These are phyloP conservation scores for Trypoxylus dichotomus DNA, from an alignment of 1,140 invertebrate genomes.

Conservation along the genomic window DNA sequence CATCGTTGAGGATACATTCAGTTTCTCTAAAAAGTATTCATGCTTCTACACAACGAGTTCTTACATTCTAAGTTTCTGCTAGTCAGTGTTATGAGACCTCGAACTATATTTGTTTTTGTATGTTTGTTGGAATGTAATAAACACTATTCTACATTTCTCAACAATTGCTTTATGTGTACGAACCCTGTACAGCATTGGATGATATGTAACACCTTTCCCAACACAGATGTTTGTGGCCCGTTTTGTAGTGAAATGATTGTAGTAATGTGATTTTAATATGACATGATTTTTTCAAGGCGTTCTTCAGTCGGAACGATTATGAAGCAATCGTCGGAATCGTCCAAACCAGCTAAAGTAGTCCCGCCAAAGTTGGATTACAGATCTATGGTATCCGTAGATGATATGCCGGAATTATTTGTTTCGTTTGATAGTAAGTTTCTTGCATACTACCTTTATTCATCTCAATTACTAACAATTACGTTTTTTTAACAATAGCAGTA, in stretches of 20 bases:
- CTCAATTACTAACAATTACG: slow-evolving; percentile 1
- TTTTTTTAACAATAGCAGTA: slow-evolving; percentile 4
- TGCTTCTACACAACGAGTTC: neutral
- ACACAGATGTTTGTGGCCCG: neutral
- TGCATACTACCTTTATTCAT: neutral
- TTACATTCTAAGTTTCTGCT: neutral
- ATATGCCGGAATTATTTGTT: slow-evolving; percentile 91
- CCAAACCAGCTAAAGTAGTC: slow-evolving; percentile 58
- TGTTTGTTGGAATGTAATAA: neutral
- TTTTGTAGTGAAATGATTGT: neutral
- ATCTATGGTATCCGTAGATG: slow-evolving; percentile 91
- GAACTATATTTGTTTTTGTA: neutral
- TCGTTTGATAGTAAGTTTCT: slow-evolving; percentile 89
- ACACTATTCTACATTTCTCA: neutral
- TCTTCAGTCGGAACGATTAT: slow-evolving; percentile 81
- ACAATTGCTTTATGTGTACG: neutral
- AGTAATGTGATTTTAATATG: neutral
- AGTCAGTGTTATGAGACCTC: neutral
- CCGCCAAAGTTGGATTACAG: slow-evolving; percentile 81
- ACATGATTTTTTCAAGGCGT: slow-evolving; percentile 59
- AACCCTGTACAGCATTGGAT: neutral
- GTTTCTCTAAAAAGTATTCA: neutral
- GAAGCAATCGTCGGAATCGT: slow-evolving; percentile 62
- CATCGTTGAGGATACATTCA: slow-evolving; percentile 11
- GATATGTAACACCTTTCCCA: neutral